Conservation (phyloP, 2,113 vertebrate genomes). For the Puffinus mauretanicus region DNA sequence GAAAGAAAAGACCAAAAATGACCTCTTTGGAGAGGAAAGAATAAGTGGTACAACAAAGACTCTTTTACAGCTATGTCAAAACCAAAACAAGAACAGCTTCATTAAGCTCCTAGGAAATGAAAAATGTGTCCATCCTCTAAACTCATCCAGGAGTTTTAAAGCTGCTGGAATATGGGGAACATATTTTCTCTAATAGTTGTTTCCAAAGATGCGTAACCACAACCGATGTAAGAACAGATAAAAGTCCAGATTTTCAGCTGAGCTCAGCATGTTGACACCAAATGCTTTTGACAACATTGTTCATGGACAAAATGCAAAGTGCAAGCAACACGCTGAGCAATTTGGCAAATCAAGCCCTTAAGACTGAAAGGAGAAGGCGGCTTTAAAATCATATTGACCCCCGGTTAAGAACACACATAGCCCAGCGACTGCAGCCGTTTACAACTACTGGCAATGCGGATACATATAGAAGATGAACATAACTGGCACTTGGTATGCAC, state of each 20-base stretch:
- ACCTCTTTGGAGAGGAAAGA: neutral
- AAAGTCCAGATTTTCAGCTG: neutral
- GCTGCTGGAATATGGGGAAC: neutral
- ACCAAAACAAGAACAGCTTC: neutral
- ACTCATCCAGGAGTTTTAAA: neutral
- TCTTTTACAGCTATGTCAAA: neutral
- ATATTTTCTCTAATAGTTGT: neutral
- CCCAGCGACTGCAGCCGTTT: neutral
- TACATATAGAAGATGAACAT: fast-evolving
- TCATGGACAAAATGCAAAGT: neutral
- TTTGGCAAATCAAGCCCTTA: neutral
- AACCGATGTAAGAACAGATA: neutral
- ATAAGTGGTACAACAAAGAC: neutral
- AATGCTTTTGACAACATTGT: neutral
- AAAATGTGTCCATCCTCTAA: neutral
- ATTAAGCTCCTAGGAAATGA: neutral
- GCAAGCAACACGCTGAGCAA: neutral
- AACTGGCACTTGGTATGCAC: no score
- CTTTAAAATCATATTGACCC: neutral
- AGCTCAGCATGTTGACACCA: neutral
- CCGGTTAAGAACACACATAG: neutral
- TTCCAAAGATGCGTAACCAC: neutral
- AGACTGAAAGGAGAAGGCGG: neutral
- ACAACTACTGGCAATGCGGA: neutral
- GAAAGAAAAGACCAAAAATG: neutral